phyloP scores from a whole-genome alignment of 2,888 invertebrate species.

The Fissipunctia ypsillon region DNA sequence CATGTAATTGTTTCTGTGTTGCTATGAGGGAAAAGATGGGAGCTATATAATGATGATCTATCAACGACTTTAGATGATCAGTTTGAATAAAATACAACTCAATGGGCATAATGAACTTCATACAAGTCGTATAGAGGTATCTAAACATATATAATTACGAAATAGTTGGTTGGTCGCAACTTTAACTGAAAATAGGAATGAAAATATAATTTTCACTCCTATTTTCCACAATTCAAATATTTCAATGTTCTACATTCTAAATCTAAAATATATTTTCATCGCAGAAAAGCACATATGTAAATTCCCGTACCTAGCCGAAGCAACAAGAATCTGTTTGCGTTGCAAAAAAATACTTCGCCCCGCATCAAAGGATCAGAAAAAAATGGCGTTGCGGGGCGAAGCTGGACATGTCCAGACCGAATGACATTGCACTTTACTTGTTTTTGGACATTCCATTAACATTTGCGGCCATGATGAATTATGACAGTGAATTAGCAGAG shows the following conservation, averaged over 20 bases:
- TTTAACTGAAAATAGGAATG: too few relatives aligned
- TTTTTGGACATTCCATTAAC: conserved; percentile 58
- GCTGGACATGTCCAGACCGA: conserved; percentile 45
- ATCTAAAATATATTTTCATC: neutral
- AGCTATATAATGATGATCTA: too few relatives aligned
- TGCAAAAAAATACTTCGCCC: conserved; percentile 25
- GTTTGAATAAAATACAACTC: neutral
- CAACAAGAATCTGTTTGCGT: conserved; percentile 14
- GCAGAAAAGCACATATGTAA: conserved; percentile 2
- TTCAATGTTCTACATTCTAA: neutral
- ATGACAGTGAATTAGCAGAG: conserved; percentile 52
- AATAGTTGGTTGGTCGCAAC: neutral
- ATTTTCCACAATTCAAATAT: neutral
- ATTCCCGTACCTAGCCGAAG: neutral
- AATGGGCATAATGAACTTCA: neutral
- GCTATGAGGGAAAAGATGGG: neutral
- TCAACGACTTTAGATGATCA: too few relatives aligned
- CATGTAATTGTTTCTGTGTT: neutral
- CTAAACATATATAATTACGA: neutral
- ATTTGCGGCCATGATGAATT: conserved; percentile 54
- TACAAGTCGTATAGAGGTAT: neutral
- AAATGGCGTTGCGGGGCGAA: conserved; percentile 16
- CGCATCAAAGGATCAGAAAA: conserved; percentile 44
- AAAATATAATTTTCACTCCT: neutral
- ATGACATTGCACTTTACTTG: conserved; percentile 60